A percentile compares a stretch with the other conserved stretches of the same genome.
phyloP scores from a whole-genome alignment of 1,140 invertebrate species.

The Cydia strobilella region DNA sequence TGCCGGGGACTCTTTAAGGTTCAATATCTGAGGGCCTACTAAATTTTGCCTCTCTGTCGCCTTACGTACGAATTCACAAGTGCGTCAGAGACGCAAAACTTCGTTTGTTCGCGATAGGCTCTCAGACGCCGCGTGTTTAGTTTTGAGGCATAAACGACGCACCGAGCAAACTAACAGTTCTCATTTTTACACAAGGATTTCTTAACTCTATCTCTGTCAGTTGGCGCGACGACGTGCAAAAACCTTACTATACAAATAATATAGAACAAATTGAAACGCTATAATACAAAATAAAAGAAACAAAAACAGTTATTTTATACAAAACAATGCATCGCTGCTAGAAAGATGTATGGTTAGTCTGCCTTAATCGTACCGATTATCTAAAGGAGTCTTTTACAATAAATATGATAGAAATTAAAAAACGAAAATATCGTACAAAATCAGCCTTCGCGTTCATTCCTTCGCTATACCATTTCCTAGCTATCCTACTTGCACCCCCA shows the following conservation, averaged over 20 bases:
- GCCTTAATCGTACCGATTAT: slow-evolving; percentile 32
- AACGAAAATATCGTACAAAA: slow-evolving; percentile 50
- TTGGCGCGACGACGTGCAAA: slow-evolving; percentile 39
- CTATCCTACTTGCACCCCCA: slow-evolving; percentile 35
- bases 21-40: neutral
- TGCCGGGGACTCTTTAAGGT: too few species aligned
- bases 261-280: slow-evolving; percentile 54
- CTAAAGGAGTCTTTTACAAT: slow-evolving; percentile 35
- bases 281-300: slow-evolving; percentile 60
- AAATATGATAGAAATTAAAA: slow-evolving; percentile 36
- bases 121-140: neutral
- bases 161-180: slow-evolving; percentile 14
- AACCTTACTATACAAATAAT: slow-evolving; percentile 57
- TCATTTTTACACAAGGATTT: neutral
- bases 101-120: too few species aligned
- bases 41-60: too few species aligned
- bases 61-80: too few species aligned
- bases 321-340: slow-evolving; percentile 20
- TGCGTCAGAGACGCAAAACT: too few species aligned
- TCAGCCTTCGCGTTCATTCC: slow-evolving; percentile 61
- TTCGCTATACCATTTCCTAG: slow-evolving; percentile 51
- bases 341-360: neutral
- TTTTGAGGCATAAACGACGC: neutral
- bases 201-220: slow-evolving; percentile 31
- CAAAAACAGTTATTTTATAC: slow-evolving; percentile 35